These are phyloP conservation scores for Eupeodes luniger DNA, from an alignment of 2,888 invertebrate genomes.

Conservation along the genomic window DNA sequence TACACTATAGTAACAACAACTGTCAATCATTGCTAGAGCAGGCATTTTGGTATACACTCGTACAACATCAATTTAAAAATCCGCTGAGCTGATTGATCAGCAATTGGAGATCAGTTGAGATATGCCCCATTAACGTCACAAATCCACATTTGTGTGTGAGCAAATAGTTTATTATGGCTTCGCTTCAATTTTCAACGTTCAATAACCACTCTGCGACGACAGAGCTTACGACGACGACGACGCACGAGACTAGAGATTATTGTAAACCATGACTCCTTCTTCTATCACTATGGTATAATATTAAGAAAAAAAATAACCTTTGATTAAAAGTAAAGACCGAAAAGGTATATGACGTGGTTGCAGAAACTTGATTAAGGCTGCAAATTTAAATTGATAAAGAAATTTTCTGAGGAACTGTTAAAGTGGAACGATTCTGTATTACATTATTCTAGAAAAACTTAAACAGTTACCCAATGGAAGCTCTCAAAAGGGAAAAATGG, in stretches of 20 bases:
- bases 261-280: conserved; percentile 19
- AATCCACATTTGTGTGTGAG: conserved; percentile 48
- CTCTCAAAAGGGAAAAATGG: no score
- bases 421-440: no score
- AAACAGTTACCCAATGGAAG: no score
- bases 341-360: background rate
- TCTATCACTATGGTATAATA: background rate
- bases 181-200: background rate
- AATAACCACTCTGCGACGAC: no score
- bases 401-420: no score
- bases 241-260: background rate
- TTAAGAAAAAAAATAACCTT: background rate
- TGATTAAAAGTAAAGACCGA: background rate
- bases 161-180: conserved; percentile 60
- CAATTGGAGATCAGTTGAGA: conserved; percentile 66
- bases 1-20: conserved; percentile 6
- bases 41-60: conserved; percentile 35
- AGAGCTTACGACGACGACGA: no score
- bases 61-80: conserved; percentile 59
- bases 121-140: conserved; percentile 69
- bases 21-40: conserved; percentile 50
- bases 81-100: conserved; percentile 71
- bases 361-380: background rate
- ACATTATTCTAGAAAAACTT: no score
- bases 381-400: no score